These are phyloP conservation scores for Abrostola triplasia DNA, from an alignment of 2,888 invertebrate genomes.

Conservation along the genomic window DNA sequence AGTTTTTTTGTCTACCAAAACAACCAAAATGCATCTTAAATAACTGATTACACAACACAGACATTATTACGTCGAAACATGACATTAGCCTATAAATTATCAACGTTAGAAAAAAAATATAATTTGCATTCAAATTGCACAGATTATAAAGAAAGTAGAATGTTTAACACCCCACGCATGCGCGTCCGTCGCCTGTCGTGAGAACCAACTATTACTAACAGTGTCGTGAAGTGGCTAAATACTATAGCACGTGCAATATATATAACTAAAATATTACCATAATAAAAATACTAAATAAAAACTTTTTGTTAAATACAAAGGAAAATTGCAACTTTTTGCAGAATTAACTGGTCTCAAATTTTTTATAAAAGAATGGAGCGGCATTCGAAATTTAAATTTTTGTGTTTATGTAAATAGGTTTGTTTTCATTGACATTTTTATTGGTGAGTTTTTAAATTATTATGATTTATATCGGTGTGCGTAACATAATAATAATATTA, in stretches of 20 bases:
- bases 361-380: conserved; percentile 14
- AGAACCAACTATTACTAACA: conserved; percentile 70
- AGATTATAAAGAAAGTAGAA: conserved; percentile 68
- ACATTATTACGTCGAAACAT: conserved; percentile 28
- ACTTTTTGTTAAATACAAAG: conserved; percentile 2
- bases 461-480: conserved; percentile 37
- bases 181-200: conserved; percentile 61
- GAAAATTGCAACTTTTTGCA: conserved; percentile 12
- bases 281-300: conserved; percentile 11
- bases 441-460: conserved; percentile 30
- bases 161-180: conserved; percentile 70
- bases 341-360: conserved; percentile 2
- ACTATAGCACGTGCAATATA: conserved; percentile 70
- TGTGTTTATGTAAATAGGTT: conserved; percentile 31
- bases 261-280: conserved; percentile 30
- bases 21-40: neutral
- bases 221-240: conserved; percentile 74
- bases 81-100: conserved; percentile 57
- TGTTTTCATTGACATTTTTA: conserved; percentile 33
- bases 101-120: conserved; percentile 25
- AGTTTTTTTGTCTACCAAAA: neutral
- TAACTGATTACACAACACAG: conserved; percentile 27
- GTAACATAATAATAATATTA: conserved; percentile 13
- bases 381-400: conserved; percentile 35
- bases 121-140: conserved; percentile 46